Conservation (phyloP, 2,113 vertebrate genomes). For the Cyprinodon variegatus region DNA sequence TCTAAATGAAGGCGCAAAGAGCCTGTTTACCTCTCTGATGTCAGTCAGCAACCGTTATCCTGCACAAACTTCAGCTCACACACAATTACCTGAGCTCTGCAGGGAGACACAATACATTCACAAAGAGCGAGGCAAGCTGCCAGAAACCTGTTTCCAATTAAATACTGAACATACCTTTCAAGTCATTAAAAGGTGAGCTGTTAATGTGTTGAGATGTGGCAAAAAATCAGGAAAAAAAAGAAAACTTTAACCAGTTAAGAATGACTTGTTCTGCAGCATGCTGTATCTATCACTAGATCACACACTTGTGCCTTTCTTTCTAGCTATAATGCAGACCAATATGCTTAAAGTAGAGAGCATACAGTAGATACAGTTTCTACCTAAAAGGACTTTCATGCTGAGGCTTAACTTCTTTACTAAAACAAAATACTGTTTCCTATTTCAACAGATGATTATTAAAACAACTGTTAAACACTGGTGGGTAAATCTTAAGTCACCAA, state of each 20-base stretch:
- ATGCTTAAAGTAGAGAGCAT: conserved; percentile 37
- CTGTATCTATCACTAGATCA: conserved; percentile 32
- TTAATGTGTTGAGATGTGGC: conserved; percentile 36
- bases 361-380: conserved; percentile 31
- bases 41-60: conserved; percentile 48
- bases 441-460: too few species aligned
- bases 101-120: conserved; percentile 13
- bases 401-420: background rate
- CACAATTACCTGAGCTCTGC: conserved; percentile 25
- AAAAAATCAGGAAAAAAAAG: background rate
- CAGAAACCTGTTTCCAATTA: conserved; percentile 54
- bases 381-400: background rate
- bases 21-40: conserved; percentile 37
- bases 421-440: too few species aligned
- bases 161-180: conserved; percentile 43
- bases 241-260: conserved; percentile 43
- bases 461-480: too few species aligned
- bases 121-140: conserved; percentile 33
- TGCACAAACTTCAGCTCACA: conserved; percentile 17
- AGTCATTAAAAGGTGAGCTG: conserved; percentile 49
- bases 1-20: conserved; percentile 38
- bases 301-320: conserved; percentile 57
- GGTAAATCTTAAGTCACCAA: too few species aligned
- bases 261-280: conserved; percentile 40
- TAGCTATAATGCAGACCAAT: conserved; percentile 34